Percentiles rank a stretch among this genome's conserved stretches.
phyloP scores from a whole-genome alignment of 2,797 vertebrate species.

The Sphenodon punctatus region DNA sequence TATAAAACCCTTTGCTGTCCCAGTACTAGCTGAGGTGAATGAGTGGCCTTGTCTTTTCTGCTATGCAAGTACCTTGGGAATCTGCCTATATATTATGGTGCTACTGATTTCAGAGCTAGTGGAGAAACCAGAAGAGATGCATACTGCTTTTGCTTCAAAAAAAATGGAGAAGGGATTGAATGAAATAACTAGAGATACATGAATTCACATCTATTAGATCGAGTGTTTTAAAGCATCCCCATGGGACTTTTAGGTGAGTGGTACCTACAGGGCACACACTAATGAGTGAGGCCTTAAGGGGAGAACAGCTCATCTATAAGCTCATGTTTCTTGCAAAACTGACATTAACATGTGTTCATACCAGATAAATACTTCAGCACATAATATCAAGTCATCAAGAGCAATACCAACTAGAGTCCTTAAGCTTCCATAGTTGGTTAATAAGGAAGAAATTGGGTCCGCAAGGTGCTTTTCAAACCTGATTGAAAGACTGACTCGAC shows the following conservation, averaged over 20 bases:
- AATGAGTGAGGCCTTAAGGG: constrained; percentile 8
- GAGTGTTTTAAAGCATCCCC: background rate
- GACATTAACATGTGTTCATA: constrained; percentile 58
- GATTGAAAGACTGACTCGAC: constrained; percentile 67
- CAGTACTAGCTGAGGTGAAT: background rate
- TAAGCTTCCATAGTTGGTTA: constrained; percentile 44
- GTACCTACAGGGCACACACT: constrained; percentile 12
- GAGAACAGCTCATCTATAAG: constrained; percentile 27
- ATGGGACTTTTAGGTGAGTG: constrained; percentile 6
- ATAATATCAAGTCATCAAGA: constrained; percentile 40
- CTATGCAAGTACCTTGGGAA: constrained; percentile 1
- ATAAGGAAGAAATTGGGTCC: constrained; percentile 66
- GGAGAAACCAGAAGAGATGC: constrained; percentile 22
- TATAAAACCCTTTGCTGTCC: background rate
- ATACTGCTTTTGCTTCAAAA: constrained; percentile 7
- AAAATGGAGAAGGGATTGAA: constrained; percentile 17
- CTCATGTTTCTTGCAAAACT: constrained; percentile 46
- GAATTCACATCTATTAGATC: constrained; percentile 21
- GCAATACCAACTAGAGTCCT: constrained; percentile 36
- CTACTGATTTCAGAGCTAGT: constrained; percentile 30
- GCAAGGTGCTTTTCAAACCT: constrained; percentile 68
- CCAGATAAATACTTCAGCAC: constrained; percentile 40
- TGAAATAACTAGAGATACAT: constrained; percentile 26
- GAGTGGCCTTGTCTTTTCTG: background rate
- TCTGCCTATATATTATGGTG: constrained; percentile 7